Evolutionary conservation across 2,888 invertebrate genomes (phyloP), one percentile per base, ranked within the genome.

Genomic region (Phymatocera aterrima): DNA sequence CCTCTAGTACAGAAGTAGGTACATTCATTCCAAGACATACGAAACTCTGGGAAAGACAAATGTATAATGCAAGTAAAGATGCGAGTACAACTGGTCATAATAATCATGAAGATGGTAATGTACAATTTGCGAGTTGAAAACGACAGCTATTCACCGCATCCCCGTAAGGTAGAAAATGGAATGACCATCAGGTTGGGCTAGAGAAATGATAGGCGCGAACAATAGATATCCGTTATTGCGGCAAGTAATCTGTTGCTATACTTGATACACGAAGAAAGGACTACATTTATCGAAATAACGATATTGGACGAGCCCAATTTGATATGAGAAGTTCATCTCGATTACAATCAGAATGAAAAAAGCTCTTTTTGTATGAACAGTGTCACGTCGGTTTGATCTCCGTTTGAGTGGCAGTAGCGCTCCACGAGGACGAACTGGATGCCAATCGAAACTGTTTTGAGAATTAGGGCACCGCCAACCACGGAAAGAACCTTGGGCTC

Each of bases 161-260:
- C 79, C 79, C 80, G 78, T 81, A 81, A 81, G 78, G 74, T 82
- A 79, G 79, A 82, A 82, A 82, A 80, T 78, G 78, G 79, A 80
- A 82, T 82, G 82, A 82, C 82, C 82, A 82, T 81, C 80, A 79
- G 81, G 77, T 79, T 78, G 80, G 77, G 82, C 79, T 80, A 80
- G 80, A 80, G 80, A 75, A 82, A 81, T 81, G 78, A 82, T 82
- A 78, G 80, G 60, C 40, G 79, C 70, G 78, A 72, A 79, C 79
- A 78, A 34, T 61, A 46, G 72, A 28, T 72, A 54, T 31, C 77
- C 61, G 54, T 77, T 78, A 72, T 77, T 74, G 70, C 24, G 70
- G 34, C 43, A 72, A 82, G 78, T 70, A 80, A 81, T 60, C 78
- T 75, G 8, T 10, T 68, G 68, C 68, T 46, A 68, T 68, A 60